A percentile compares a stretch with the other conserved stretches of the same genome.
Evolutionary conservation across 1,140 invertebrate species (phyloP).

Genomic region (Zaprionus camerounensis): DNA sequence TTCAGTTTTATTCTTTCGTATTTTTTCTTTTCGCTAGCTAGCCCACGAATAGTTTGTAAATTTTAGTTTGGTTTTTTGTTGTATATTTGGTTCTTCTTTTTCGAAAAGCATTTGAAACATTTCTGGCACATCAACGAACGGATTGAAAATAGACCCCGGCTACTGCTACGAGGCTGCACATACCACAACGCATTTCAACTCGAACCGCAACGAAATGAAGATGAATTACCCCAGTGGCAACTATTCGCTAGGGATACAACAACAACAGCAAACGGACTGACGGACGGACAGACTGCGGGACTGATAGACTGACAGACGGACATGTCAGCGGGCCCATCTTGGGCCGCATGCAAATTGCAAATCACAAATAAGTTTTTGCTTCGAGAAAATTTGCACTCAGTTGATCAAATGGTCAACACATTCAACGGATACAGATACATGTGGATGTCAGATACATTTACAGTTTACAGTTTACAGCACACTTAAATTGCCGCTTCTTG

Average conservation of each 20-base stretch:
- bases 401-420: constrained; percentile 71
- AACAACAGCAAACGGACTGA: constrained; percentile 2
- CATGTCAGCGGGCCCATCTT: constrained; percentile 36
- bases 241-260: constrained; percentile 56
- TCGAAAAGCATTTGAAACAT: constrained; percentile 79
- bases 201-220: constrained; percentile 83
- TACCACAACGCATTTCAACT: constrained; percentile 80
- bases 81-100: constrained; percentile 37
- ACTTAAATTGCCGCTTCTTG: constrained; percentile 69
- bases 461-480: constrained; percentile 32
- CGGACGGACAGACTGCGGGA: background rate
- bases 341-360: constrained; percentile 67
- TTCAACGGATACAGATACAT: constrained; percentile 12
- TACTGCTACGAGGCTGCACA: constrained; percentile 64
- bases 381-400: constrained; percentile 75
- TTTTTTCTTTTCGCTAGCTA: constrained; percentile 16
- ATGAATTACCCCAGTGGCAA: constrained; percentile 80
- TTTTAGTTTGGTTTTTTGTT: constrained; percentile 31
- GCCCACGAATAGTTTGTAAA: constrained; percentile 35
- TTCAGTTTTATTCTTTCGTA: constrained; percentile 40
- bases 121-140: constrained; percentile 75
- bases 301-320: constrained; percentile 14
- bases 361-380: constrained; percentile 79
- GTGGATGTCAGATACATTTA: constrained; percentile 51
- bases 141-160: constrained; percentile 68